Evolutionary conservation across 1,140 invertebrate species (phyloP), one percentile per base, ranked within the genome.

Genomic region (Oedothorax gibbosus): DNA sequence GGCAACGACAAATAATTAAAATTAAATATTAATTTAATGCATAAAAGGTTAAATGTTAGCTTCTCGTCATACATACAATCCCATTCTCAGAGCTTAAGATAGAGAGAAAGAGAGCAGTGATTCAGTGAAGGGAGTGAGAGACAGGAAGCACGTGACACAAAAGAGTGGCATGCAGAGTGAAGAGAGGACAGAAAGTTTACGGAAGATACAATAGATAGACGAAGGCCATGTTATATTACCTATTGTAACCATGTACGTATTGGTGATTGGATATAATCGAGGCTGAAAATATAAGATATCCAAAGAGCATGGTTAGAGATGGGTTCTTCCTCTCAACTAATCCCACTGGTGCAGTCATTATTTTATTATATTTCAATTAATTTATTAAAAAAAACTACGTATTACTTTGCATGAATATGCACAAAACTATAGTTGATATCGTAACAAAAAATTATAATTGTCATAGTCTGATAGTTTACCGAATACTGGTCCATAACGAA

Each of bases 251-350:
- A 85, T 85, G 66, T 64, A 77, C 83, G 60, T 72, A 84, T 57
- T 35, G 62, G 57, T 73, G 12, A 82, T 54, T 51, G 83, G 53
- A 69, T 73, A 35, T 85, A 77, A 85, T 62, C 66, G 49, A 51
- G 53, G 66, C 82, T 76, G 54, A 85, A 76, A 77, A 85, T 62
- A 85, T 69, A 78, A 85, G 66, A 85, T 77, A 72, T 12, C 60
- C 15, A 77, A 57, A 73, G 15, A 68, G 68, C 35, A 75, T 20
- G 15, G 68, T 64, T 56, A 66, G 75, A 78, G 21, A 64, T 65
- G 56, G 12, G 18, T 35, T 21, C 57, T 62, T 57, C 72, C 53
- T 35, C 21, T 56, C 72, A 75, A 75, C 35, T 35, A 35, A 35
- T 35, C 35, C 5, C 35, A 35, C 35, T 35, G 35, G 35, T 35